Percentiles rank a stretch among this genome's conserved stretches.
Evolutionary conservation across 2,888 invertebrate species (phyloP).

Genomic region (Agrotis clavis): DNA sequence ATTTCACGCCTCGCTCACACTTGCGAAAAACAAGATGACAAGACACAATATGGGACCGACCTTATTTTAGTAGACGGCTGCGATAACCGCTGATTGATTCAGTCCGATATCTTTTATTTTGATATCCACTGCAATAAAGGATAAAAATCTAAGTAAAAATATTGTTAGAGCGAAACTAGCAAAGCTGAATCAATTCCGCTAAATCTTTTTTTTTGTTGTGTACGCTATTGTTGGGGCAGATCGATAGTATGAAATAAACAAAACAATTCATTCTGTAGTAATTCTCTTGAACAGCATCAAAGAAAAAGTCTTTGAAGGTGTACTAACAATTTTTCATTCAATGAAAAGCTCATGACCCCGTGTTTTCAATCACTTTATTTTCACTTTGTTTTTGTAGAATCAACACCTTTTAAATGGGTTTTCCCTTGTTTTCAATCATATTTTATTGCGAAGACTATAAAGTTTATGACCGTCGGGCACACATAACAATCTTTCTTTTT

Average conservation of each 20-base stretch:
- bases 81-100: neutral
- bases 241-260: neutral
- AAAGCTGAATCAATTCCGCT: no score
- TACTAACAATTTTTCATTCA: slow-evolving; percentile 1
- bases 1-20: slow-evolving; percentile 11
- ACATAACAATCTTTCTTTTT: no score
- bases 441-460: slow-evolving; percentile 6
- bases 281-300: slow-evolving; percentile 10
- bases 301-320: neutral
- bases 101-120: neutral
- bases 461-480: neutral
- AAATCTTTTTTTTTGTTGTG: no score
- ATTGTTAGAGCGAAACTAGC: no score
- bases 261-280: neutral
- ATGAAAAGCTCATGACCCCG: neutral
- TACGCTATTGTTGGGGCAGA: no score
- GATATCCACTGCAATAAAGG: neutral
- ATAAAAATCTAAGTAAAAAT: neutral
- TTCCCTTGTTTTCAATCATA: slow-evolving; percentile 1
- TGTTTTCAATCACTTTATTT: slow-evolving; percentile 7
- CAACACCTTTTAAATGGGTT: slow-evolving; percentile 19
- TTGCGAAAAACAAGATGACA: slow-evolving; percentile 20
- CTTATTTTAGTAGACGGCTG: neutral
- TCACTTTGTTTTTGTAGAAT: slow-evolving; percentile 32
- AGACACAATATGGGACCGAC: neutral